Evolutionary conservation across 2,113 vertebrate genomes (phyloP), one percentile per base, ranked within the genome.

Genomic region (Poicephalus gulielmi): DNA sequence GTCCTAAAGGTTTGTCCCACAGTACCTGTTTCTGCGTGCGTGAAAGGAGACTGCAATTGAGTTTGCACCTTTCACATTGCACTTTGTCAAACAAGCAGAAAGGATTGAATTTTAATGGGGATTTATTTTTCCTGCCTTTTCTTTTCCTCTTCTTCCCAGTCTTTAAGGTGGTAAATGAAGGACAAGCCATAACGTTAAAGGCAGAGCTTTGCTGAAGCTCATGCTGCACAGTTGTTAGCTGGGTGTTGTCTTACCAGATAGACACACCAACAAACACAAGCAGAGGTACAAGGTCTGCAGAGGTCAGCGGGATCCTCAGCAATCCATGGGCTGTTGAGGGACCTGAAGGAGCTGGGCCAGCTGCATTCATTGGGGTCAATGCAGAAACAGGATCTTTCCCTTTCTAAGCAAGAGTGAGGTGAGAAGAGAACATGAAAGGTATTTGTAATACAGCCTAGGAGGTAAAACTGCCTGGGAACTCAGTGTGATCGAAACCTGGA

Each of bases 301-400:
- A 0, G 3, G 23, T 49, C 33, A 63, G 62, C 44, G 13, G 59
- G 69, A 35, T 64, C 57, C 37, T 20, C 30, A 18, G n/a, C 47
- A 81, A 44, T 18, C 30, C 71, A 7, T 9, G 0, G 1, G 4
- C 30, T 37, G 8, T 9, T 37, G 41, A 15, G 33, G 74, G 88
- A 43, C 50, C 41, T 31, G 67, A 78, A 28, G 39, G 55, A 52
- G 31, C n/a, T 31, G 55, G 39, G n/a, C 27, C 79, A 76, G 25
- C 62, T 33, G 1, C 2, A 2, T 13, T 37, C 37, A 1, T 9
- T 9, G 11, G 12, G 19, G n/a, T 31, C 71, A 60, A 7, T 1
- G 31, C 52, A 91, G 59, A 88, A 81, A 88, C 6, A 49, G 46
- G 31, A 64, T 70, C 35, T 8, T 25, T 50, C 13, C 23, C 64